phyloP scores from a whole-genome alignment of 2,888 invertebrate genomes.

The Eristalis tenax region DNA sequence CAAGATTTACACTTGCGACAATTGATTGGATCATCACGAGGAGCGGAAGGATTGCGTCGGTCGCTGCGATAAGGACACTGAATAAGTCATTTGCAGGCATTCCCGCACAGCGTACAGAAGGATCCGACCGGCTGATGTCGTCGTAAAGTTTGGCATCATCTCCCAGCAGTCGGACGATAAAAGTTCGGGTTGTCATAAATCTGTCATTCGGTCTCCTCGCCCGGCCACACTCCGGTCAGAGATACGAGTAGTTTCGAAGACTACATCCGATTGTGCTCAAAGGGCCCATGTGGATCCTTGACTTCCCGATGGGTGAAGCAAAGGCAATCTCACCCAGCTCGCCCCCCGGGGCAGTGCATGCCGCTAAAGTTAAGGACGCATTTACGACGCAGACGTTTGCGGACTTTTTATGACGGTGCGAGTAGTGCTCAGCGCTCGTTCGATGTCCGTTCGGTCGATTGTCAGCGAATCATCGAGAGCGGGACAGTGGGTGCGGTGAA shows the following conservation, averaged over 20 bases:
- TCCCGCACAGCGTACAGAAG: not conserved
- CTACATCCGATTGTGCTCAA: not conserved
- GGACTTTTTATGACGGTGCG: not conserved
- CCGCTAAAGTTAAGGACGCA: not conserved
- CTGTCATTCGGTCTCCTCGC: not conserved
- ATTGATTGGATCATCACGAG: constrained; percentile 39
- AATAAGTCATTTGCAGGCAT: constrained; percentile 26
- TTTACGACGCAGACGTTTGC: not conserved
- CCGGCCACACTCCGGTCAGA: not conserved
- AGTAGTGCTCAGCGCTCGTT: not conserved
- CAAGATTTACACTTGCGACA: constrained; percentile 29
- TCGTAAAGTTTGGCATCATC: constrained; percentile 33
- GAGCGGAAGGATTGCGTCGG: not conserved
- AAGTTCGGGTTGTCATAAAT: constrained; percentile 42
- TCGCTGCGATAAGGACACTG: constrained; percentile 5
- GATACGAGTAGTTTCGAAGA: constrained; percentile 2
- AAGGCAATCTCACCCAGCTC: not conserved
- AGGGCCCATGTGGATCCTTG: too few species aligned
- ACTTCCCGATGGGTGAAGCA: too few species aligned
- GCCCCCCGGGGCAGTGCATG: not conserved
- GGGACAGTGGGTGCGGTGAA: not conserved
- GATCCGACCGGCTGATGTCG: not conserved
- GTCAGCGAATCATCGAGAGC: not conserved
- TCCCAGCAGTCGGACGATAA: constrained; percentile 5
- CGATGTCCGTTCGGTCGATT: not conserved